A percentile compares a stretch with the other conserved stretches of the same genome.
Evolutionary conservation across 2,888 invertebrate genomes (phyloP).

Genomic region (Brachyptera risi): DNA sequence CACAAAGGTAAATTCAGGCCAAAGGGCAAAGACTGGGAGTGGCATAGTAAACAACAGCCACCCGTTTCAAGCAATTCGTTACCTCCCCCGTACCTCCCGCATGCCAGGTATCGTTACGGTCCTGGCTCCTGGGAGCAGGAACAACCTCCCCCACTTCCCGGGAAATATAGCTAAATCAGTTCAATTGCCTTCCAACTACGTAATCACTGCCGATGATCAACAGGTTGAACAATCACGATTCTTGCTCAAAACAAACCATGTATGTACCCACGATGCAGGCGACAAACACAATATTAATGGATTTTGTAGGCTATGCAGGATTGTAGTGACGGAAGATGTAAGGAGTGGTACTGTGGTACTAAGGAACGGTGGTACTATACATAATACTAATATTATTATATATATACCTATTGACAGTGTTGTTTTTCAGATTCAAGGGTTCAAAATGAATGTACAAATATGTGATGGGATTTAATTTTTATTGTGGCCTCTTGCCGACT

Average conservation of each 20-base stretch:
- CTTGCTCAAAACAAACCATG: constrained; percentile 15
- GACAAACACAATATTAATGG: not conserved
- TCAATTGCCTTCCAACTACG: constrained; percentile 2
- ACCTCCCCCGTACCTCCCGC: constrained; percentile 30
- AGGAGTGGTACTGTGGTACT: too few species aligned
- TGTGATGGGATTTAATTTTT: constrained; percentile 9
- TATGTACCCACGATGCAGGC: not conserved
- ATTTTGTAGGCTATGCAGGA: not conserved
- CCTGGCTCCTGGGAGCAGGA: constrained; percentile 17
- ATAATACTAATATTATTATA: not conserved
- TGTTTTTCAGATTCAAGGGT: constrained; percentile 3
- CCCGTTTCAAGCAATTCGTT: constrained; percentile 27
- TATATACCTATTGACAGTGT: constrained; percentile 10
- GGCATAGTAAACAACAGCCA: constrained; percentile 44
- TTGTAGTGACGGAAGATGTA: not conserved
- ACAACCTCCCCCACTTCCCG: constrained; percentile 5
- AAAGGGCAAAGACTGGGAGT: constrained; percentile 70
- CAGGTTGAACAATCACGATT: constrained; percentile 8
- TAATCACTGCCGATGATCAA: not conserved
- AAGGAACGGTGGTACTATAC: not conserved
- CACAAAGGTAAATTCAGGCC: constrained; percentile 64
- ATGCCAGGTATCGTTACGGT: constrained; percentile 23
- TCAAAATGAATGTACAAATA: constrained; percentile 14
- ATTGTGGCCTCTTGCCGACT: not conserved
- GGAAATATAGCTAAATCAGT: constrained; percentile 13